These are phyloP conservation scores for Rallus limicola DNA, from an alignment of 2,113 vertebrate genomes.

Conservation along the genomic window DNA sequence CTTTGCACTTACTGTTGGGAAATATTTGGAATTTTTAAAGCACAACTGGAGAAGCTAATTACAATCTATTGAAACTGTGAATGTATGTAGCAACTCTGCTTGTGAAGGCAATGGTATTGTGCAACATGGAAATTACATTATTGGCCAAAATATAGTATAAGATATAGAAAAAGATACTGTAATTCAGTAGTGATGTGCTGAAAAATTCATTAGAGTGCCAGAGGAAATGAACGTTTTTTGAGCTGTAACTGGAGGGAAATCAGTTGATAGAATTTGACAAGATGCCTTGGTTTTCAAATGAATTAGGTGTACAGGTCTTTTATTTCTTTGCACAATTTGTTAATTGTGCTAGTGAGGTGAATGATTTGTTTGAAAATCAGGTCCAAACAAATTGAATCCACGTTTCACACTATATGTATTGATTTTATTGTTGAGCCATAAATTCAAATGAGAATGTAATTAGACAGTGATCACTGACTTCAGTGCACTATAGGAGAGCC, in stretches of 20 bases:
- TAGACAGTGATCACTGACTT: conserved; percentile 60
- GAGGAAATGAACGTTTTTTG: conserved; percentile 29
- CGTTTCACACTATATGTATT: conserved; percentile 36
- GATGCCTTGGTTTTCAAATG: conserved; percentile 44
- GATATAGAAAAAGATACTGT: conserved; percentile 61
- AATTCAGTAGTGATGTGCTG: conserved; percentile 57
- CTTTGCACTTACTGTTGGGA: conserved; percentile 78
- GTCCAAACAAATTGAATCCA: not conserved
- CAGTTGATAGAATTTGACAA: not conserved
- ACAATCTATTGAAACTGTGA: conserved; percentile 83
- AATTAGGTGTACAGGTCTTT: not conserved
- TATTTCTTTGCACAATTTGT: conserved; percentile 33
- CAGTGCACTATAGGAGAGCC: conserved; percentile 67
- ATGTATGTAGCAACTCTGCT: conserved; percentile 83
- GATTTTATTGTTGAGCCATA: conserved; percentile 79
- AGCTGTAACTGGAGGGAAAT: not conserved
- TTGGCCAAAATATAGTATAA: conserved; percentile 69
- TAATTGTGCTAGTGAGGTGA: conserved; percentile 33
- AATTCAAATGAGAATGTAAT: conserved; percentile 73
- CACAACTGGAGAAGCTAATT: conserved; percentile 87
- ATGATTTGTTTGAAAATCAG: conserved; percentile 34
- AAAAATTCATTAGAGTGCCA: conserved; percentile 39
- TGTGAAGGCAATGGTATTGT: conserved; percentile 75
- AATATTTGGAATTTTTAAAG: conserved; percentile 81
- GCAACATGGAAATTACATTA: conserved; percentile 69